Evolutionary conservation across 1,140 invertebrate species (phyloP), one percentile per base, ranked within the genome.

Genomic region (Holotrichia oblita): DNA sequence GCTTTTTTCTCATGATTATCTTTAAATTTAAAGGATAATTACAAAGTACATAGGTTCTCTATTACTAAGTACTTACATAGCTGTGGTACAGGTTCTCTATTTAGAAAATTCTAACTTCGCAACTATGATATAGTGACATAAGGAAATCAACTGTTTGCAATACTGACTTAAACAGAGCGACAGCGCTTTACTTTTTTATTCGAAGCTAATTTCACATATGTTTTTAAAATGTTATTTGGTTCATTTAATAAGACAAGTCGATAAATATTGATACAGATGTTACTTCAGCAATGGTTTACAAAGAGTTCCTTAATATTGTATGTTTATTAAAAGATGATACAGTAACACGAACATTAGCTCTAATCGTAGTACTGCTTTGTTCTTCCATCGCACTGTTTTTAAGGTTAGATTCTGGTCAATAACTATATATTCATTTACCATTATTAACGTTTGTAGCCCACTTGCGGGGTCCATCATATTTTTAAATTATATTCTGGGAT

Each of bases 401-500:
- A 41, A 78, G 64, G 77, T 78, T 73, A 44, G 59, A 44, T 10
- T 34, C 34, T 41, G 7, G 3, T 24, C 27, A n/a, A 40, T 20
- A 74, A 8, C 14, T 6, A 17, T 74, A 22, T 44, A n/a, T 55
- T 24, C 3, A 10, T 48, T 44, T 55, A 48, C 17, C 48, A 64
- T 69, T 24, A 34, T 69, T 69, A 7, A 22, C 14, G 8, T 40
- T 81, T 81, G 61, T 73, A 81, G 81, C 40, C 55, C 69, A 55
- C 64, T 81, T 20, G 79, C 81, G 73, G 76, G 77, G 8, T 73
- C 80, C 14, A 42, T 80, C 14, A 79, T 82, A 55, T 55, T 81
- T 40, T 48, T 55, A 24, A 82, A 78, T 64, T 82, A 81, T 72
- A 76, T 82, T 41, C 69, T 74, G 34, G 81, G 81, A 40, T 78